Evolutionary conservation across 2,113 vertebrate species (phyloP), one percentile per base, ranked within the genome.

Genomic region (Lampris incognitus): DNA sequence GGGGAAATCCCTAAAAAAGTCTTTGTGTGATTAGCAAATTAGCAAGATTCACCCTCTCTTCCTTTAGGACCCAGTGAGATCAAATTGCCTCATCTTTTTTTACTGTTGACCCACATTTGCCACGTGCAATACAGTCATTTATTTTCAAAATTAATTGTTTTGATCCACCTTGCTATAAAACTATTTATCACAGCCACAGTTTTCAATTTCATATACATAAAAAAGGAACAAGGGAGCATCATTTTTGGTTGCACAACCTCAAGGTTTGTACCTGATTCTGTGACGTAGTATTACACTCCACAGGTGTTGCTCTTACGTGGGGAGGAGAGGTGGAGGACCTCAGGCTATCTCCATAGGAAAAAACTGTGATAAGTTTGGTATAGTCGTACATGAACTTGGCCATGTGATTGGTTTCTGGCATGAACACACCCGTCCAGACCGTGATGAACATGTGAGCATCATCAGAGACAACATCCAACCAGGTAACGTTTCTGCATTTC

Each of bases 391-490:
- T 13, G 88, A 91, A 66, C 81, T 91, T 38, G 90, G 90, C 5
- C 90, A 91, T 1, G 88, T 91, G 58, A 87, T 90, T 6, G 90
- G 90, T 36, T 91, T 91, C 84, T 91, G 90, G 90, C 90, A 91
- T 1, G 90, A 91, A 7, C 90, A 91, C 73, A 91, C 88, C 7
- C 76, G 90, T 2, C 90, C 90, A 0, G 90, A 91, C 72, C 69
- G 90, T 6, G 90, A 91, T 4, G 70, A 80, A 1, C 90, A 91
- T 10, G 90, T 91, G 42, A 82, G 74, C 69, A 91, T 91, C 65
- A 69, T 91, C 82, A 73, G 87, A 70, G 87, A 82, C 44, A 89
- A 91, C 79, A 90, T 91, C 64, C 90, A 91, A 68, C 82, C 88
- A 75, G 90, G 90, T 91, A 76, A 36, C 7, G 24, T 37, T 57